These are phyloP conservation scores for Eulemur rufifrons DNA, from an alignment of 2,113 vertebrate genomes.

Conservation along the genomic window DNA sequence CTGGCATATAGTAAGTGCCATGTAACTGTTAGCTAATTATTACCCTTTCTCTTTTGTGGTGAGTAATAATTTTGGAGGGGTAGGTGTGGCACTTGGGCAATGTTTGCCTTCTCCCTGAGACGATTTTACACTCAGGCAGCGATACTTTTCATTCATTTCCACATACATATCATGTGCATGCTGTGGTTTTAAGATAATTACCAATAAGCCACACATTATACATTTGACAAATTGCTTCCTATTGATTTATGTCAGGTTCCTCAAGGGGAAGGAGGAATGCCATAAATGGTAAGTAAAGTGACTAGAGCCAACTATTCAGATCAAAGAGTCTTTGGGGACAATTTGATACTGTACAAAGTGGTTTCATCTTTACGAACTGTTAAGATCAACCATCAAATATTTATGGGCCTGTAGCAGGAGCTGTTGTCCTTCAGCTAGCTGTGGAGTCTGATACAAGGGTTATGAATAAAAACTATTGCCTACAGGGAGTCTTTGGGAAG, in stretches of 20 bases:
- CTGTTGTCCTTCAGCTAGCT: slow-evolving; percentile 14
- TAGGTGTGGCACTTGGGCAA: neutral
- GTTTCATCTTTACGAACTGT: slow-evolving; percentile 56
- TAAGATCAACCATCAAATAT: slow-evolving; percentile 60
- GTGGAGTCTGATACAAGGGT: neutral
- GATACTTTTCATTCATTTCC: neutral
- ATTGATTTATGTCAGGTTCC: slow-evolving; percentile 57
- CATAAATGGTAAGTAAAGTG: slow-evolving; percentile 49
- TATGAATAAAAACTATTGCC: neutral
- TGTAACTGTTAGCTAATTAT: neutral
- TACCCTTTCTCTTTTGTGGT: neutral
- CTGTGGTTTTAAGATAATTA: slow-evolving; percentile 42
- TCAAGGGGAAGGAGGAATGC: neutral
- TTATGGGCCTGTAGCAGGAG: slow-evolving; percentile 40
- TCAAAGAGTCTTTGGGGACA: slow-evolving; percentile 67
- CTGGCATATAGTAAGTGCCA: neutral
- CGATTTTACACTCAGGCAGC: neutral
- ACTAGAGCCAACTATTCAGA: slow-evolving; percentile 21
- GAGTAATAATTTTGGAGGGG: neutral
- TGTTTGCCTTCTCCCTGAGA: neutral
- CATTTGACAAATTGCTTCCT: slow-evolving; percentile 63
- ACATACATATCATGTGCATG: neutral
- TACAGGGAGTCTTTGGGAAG: neutral
- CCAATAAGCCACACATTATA: neutral
- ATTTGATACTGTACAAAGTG: slow-evolving; percentile 54